Percentiles rank a stretch among this genome's conserved stretches.
Evolutionary conservation across 2,113 vertebrate genomes (phyloP).

Genomic region (Myotis yumanensis): DNA sequence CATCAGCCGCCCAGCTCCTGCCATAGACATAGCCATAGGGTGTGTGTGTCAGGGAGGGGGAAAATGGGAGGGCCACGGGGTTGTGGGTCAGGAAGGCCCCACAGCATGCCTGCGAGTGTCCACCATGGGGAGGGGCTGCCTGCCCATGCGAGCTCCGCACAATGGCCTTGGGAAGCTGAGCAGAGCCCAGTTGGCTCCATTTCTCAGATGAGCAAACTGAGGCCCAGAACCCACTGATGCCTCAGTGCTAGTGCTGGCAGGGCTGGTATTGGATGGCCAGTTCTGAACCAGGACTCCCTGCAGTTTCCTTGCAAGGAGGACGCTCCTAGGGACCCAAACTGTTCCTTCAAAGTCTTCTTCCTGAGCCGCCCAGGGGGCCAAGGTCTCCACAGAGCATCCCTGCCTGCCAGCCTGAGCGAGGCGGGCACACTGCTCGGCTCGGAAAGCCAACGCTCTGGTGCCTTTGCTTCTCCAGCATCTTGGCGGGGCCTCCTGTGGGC

Average conservation of each 20-base stretch:
- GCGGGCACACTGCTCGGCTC: background rate
- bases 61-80: rapidly evolving
- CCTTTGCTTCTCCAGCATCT: background rate
- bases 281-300: rapidly evolving
- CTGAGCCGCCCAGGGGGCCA: rapidly evolving
- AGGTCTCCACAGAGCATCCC: background rate
- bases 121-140: too few species aligned
- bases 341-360: background rate
- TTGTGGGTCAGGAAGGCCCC: background rate
- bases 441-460: background rate
- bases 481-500: slow-evolving; percentile 21
- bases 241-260: background rate
- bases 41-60: too few species aligned
- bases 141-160: rapidly evolving
- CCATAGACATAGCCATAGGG: background rate
- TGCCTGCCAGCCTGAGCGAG: background rate
- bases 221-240: background rate
- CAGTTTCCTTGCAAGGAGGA: background rate
- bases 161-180: background rate
- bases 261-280: rapidly evolving
- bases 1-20: slow-evolving; percentile 54
- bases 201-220: background rate
- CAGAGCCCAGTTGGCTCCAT: background rate
- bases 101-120: too few species aligned
- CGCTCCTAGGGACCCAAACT: too few species aligned